Percentiles rank a stretch among this genome's conserved stretches.
Evolutionary conservation across 2,888 invertebrate species (phyloP).

Genomic region (Aquatica leii): DNA sequence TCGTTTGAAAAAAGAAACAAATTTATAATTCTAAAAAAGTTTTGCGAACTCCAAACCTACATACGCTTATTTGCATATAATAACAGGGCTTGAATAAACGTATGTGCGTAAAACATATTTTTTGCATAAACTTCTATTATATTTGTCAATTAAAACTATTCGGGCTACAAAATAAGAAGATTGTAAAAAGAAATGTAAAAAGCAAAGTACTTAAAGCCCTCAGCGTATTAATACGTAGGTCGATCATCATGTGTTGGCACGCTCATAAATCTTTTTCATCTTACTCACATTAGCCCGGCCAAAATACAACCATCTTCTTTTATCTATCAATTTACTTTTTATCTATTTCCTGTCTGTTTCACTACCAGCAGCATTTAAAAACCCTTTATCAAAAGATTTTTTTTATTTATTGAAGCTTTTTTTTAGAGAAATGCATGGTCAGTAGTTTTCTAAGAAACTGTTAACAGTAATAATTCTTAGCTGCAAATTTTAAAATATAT

Average conservation of each 20-base stretch:
- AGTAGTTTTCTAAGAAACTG: slow-evolving; percentile 31
- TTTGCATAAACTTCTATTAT: no score
- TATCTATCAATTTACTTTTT: slow-evolving; percentile 51
- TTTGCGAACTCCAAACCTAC: no score
- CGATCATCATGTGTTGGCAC: slow-evolving; percentile 51
- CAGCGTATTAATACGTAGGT: slow-evolving; percentile 48
- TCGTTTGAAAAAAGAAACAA: no score
- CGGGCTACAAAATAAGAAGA: no score
- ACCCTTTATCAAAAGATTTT: slow-evolving; percentile 40
- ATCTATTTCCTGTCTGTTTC: slow-evolving; percentile 50
- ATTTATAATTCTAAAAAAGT: no score
- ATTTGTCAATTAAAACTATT: no score
- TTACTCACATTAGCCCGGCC: slow-evolving; percentile 45
- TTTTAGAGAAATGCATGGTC: slow-evolving; percentile 41
- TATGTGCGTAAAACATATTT: no score
- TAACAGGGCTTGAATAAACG: no score
- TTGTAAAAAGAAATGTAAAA: no score
- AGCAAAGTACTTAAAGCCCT: no score
- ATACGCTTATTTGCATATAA: no score
- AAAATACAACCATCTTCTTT: slow-evolving; percentile 43
- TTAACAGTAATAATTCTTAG: background rate
- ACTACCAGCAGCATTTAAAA: slow-evolving; percentile 44
- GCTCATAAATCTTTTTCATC: slow-evolving; percentile 50
- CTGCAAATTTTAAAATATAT: no score
- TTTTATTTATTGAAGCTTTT: slow-evolving; percentile 42